Conservation (phyloP, 1,140 invertebrate species). For the Tenebrio molitor region DNA sequence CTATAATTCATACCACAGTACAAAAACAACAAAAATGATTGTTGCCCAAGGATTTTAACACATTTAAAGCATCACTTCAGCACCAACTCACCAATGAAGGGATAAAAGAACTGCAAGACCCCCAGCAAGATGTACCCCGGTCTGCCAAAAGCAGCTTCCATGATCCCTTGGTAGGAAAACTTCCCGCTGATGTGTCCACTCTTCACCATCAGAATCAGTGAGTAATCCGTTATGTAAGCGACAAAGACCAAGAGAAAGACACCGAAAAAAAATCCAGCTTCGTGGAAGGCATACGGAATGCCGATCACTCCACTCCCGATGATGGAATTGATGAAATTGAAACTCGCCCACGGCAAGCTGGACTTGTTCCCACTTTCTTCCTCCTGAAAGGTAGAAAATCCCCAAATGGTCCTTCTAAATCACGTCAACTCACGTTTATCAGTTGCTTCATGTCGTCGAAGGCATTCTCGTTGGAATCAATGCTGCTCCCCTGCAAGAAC, state of each 20-base stretch:
- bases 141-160: constrained; percentile 85
- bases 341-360: constrained; percentile 84
- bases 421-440: constrained; percentile 66
- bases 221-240: constrained; percentile 87
- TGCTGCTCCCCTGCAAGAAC: constrained; percentile 62
- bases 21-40: no score
- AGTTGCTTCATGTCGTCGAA: constrained; percentile 72
- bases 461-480: constrained; percentile 70
- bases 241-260: constrained; percentile 81
- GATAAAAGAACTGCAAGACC: constrained; percentile 87
- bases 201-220: constrained; percentile 85
- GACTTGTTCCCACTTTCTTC: constrained; percentile 70
- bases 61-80: no score
- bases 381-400: constrained; percentile 63
- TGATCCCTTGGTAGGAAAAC: constrained; percentile 88
- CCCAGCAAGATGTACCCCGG: constrained; percentile 85
- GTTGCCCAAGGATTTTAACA: no score
- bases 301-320: constrained; percentile 92
- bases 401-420: not conserved
- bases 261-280: constrained; percentile 86
- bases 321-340: constrained; percentile 96
- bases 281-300: constrained; percentile 87
- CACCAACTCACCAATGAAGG: constrained; percentile 83
- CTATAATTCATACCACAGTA: no score
- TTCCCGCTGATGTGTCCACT: constrained; percentile 85